Conservation (phyloP, 2,797 vertebrate genomes). For the Telmatherina bonti region DNA sequence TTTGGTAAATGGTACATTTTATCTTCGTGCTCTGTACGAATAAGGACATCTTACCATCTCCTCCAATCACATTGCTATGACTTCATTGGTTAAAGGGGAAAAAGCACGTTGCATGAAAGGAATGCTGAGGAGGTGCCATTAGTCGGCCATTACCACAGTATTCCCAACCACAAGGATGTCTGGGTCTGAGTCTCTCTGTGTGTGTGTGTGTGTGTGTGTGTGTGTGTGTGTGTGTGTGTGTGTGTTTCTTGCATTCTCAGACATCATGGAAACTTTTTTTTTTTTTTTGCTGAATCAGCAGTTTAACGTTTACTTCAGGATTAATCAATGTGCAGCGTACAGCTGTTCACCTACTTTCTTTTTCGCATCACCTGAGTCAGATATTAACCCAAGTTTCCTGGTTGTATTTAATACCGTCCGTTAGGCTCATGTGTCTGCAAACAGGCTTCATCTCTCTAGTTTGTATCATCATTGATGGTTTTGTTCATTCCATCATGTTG, state of each 20-base stretch:
- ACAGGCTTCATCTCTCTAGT: background rate
- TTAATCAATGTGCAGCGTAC: slow-evolving; percentile 44
- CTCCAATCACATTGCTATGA: slow-evolving; percentile 45
- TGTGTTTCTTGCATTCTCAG: slow-evolving; percentile 34
- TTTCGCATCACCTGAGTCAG: slow-evolving; percentile 21
- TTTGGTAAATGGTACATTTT: slow-evolving; percentile 29
- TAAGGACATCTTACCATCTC: slow-evolving; percentile 56
- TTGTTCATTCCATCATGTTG: slow-evolving; percentile 9
- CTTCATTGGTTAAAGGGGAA: slow-evolving; percentile 53
- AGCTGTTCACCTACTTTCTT: slow-evolving; percentile 38
- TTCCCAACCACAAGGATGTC: slow-evolving; percentile 60
- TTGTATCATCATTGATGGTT: slow-evolving; percentile 31
- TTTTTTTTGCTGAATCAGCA: slow-evolving; percentile 65
- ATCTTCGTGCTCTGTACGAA: slow-evolving; percentile 35
- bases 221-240: too few species aligned
- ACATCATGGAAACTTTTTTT: slow-evolving; percentile 57
- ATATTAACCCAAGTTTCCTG: slow-evolving; percentile 12
- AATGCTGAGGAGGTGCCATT: slow-evolving; percentile 72
- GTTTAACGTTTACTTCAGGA: slow-evolving; percentile 66
- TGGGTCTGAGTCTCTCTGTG: slow-evolving; percentile 19
- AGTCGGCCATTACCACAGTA: slow-evolving; percentile 62
- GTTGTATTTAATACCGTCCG: slow-evolving; percentile 13
- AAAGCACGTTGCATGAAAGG: slow-evolving; percentile 59
- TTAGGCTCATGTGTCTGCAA: background rate
- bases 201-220: slow-evolving; percentile 42